A percentile compares a stretch with the other conserved stretches of the same genome.
Conservation (phyloP, 2,888 invertebrate species). For the Acrobasis consociella region DNA sequence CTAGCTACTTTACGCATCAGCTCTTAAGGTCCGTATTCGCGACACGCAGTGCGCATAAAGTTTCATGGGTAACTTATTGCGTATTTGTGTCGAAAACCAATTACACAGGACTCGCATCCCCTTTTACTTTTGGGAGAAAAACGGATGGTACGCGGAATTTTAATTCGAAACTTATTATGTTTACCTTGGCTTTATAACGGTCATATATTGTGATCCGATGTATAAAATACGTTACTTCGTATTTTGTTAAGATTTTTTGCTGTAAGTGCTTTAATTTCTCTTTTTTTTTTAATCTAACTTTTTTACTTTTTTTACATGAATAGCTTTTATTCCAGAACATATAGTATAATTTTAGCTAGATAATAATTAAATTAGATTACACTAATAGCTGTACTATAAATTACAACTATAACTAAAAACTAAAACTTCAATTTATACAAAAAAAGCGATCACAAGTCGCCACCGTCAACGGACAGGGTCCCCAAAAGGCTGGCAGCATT, state of each 20-base stretch:
- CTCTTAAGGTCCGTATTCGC: slow-evolving; percentile 49
- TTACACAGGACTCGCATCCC: slow-evolving; percentile 54
- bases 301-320: no score
- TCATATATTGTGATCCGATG: slow-evolving; percentile 1
- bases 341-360: no score
- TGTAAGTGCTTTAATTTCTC: no score
- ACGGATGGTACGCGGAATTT: slow-evolving; percentile 29
- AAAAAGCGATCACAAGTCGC: no score
- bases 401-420: no score
- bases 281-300: no score
- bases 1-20: slow-evolving; percentile 42
- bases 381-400: no score
- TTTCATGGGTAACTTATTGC: slow-evolving; percentile 66
- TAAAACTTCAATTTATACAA: no score
- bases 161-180: slow-evolving; percentile 30
- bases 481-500: no score
- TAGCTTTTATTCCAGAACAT: no score
- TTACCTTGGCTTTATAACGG: slow-evolving; percentile 18
- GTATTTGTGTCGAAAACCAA: slow-evolving; percentile 70
- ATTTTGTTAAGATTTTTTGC: background rate
- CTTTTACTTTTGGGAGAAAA: slow-evolving; percentile 43
- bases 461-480: no score
- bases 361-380: no score
- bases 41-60: slow-evolving; percentile 59
- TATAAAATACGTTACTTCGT: background rate